A percentile compares a stretch with the other conserved stretches of the same genome.
Conservation (phyloP, 2,888 invertebrate genomes). For the Tetrapedia diversipes region DNA sequence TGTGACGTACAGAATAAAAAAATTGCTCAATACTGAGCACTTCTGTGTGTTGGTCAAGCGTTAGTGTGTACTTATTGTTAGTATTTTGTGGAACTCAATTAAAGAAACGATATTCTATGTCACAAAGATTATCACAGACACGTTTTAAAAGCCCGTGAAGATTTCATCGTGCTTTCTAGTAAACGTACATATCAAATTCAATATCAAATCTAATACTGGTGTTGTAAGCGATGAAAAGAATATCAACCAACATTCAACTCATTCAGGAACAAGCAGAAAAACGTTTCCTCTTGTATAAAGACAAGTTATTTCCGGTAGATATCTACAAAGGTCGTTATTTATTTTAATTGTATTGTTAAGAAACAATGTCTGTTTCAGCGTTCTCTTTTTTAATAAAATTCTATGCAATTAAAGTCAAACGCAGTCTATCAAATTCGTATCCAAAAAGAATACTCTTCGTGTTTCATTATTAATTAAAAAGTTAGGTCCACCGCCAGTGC, state of each 20-base stretch:
- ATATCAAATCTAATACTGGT: slow-evolving; percentile 11
- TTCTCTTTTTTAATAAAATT: background rate
- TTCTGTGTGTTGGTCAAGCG: no score
- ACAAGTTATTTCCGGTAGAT: background rate
- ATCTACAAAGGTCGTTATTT: no score
- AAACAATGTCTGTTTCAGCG: slow-evolving; percentile 49
- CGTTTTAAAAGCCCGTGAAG: slow-evolving; percentile 50
- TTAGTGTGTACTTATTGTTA: no score
- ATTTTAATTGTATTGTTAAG: slow-evolving; percentile 32
- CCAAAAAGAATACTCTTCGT: background rate
- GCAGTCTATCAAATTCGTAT: background rate
- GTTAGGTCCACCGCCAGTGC: background rate
- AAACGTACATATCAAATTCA: background rate
- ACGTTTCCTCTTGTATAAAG: background rate
- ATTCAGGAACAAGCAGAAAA: background rate
- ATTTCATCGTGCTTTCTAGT: background rate
- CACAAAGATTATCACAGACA: slow-evolving; percentile 67
- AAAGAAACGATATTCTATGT: slow-evolving; percentile 53
- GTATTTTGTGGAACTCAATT: background rate
- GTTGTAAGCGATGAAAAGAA: background rate
- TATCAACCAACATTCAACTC: no score
- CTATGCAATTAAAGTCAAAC: background rate
- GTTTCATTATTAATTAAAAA: background rate
- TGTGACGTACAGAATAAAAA: background rate
- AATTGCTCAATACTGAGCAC: background rate